Evolutionary conservation across 2,888 invertebrate species (phyloP).

Genomic region (Thecophora atra): DNA sequence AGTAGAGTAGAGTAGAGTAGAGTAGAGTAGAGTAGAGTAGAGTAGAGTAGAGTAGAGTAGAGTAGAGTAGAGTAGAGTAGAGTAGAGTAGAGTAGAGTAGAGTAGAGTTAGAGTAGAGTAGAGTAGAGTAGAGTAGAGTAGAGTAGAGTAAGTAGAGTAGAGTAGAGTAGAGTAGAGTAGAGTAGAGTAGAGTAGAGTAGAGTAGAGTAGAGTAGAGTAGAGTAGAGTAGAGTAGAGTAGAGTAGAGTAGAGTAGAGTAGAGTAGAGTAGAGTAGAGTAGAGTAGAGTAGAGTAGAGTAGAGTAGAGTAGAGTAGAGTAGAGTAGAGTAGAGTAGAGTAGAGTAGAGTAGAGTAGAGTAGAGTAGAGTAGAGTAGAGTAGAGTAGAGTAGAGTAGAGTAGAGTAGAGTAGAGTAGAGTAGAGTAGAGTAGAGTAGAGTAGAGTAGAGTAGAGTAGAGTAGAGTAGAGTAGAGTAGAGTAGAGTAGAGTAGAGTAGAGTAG

Average conservation of each 20-base stretch:
- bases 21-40: conserved; percentile 37
- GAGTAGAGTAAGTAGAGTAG: conserved; percentile 37
- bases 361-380: too few species aligned
- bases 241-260: conserved; percentile 36
- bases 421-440: conserved; percentile 11
- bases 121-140: conserved; percentile 36
- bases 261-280: conserved; percentile 35
- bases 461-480: conserved; percentile 7
- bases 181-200: conserved; percentile 37
- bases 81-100: conserved; percentile 37
- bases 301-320: conserved; percentile 35
- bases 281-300: conserved; percentile 35
- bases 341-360: too few species aligned
- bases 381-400: not conserved
- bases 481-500: conserved; percentile 7
- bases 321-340: conserved; percentile 35
- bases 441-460: conserved; percentile 1
- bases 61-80: conserved; percentile 37
- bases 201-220: conserved; percentile 37
- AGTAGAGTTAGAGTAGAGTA: conserved; percentile 37
- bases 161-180: conserved; percentile 38
- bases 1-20: conserved; percentile 37
- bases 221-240: conserved; percentile 36
- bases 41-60: conserved; percentile 37
- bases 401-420: not conserved